Conservation (phyloP, 2,797 vertebrate species). For the Peromyscus melanophrys region DNA sequence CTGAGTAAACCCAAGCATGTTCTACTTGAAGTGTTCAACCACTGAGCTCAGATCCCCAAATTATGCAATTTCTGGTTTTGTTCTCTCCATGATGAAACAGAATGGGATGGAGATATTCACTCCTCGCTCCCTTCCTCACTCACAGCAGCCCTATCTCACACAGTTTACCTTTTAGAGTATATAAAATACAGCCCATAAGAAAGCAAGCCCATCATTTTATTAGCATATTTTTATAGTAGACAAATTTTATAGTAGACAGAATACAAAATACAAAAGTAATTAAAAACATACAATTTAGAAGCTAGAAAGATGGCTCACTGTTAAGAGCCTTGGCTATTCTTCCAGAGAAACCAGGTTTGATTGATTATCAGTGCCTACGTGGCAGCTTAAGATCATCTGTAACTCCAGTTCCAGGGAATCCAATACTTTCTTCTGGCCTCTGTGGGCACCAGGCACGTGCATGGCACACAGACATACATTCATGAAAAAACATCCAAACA, state of each 20-base stretch:
- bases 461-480: neutral
- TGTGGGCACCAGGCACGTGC: neutral
- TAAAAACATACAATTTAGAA: conserved; percentile 7
- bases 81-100: neutral
- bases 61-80: conserved; percentile 19
- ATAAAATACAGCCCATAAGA: conserved; percentile 35
- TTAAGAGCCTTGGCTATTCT: neutral
- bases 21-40: neutral
- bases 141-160: neutral
- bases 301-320: neutral
- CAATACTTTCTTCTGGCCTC: neutral
- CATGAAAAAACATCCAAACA: neutral
- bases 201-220: neutral
- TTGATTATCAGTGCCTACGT: too few species aligned
- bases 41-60: neutral
- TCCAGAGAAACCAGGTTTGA: neutral
- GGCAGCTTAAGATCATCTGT: too few species aligned
- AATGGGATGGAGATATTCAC: neutral
- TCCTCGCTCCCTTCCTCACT: neutral
- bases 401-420: neutral
- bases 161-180: neutral
- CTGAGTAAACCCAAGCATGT: neutral
- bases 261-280: conserved; percentile 29
- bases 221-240: neutral
- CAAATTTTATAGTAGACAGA: conserved; percentile 10